phyloP scores from a whole-genome alignment of 2,113 vertebrate genomes.

The Sigmodon hispidus region DNA sequence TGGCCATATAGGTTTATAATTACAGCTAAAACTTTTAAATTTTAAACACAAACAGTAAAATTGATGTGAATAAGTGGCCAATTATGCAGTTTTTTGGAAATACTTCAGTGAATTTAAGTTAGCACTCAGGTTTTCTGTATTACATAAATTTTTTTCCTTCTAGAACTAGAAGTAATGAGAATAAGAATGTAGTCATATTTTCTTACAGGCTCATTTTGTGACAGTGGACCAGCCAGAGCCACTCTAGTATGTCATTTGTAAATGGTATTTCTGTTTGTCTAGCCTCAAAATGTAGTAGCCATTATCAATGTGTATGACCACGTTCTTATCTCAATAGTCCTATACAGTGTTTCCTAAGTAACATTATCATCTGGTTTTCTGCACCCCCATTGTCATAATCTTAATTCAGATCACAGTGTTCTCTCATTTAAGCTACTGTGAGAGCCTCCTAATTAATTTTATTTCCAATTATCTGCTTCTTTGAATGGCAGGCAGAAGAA shows the following conservation, averaged over 20 bases:
- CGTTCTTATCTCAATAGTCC: constrained; percentile 23
- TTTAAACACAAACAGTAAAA: constrained; percentile 41
- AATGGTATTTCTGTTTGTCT: not conserved
- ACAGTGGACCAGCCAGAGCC: not conserved
- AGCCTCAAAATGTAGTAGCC: not conserved
- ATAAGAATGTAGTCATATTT: not conserved
- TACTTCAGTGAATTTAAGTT: not conserved
- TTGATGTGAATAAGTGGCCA: not conserved
- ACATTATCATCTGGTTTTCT: not conserved
- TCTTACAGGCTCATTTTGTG: not conserved
- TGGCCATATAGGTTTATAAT: not conserved
- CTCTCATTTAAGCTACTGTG: not conserved
- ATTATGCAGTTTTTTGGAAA: constrained; percentile 25
- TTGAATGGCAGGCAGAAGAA: not conserved
- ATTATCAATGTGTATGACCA: not conserved
- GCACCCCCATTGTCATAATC: not conserved
- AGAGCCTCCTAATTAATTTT: not conserved
- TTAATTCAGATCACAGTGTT: not conserved
- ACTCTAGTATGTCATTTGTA: constrained; percentile 3
- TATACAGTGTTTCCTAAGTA: constrained; percentile 10
- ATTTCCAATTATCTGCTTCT: constrained; percentile 49
- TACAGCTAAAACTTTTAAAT: constrained; percentile 34
- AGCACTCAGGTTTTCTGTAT: not conserved
- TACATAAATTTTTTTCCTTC: constrained; percentile 4
- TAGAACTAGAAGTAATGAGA: not conserved